phyloP scores from a whole-genome alignment of 1,140 invertebrate genomes.

The Drosophila dunni region DNA sequence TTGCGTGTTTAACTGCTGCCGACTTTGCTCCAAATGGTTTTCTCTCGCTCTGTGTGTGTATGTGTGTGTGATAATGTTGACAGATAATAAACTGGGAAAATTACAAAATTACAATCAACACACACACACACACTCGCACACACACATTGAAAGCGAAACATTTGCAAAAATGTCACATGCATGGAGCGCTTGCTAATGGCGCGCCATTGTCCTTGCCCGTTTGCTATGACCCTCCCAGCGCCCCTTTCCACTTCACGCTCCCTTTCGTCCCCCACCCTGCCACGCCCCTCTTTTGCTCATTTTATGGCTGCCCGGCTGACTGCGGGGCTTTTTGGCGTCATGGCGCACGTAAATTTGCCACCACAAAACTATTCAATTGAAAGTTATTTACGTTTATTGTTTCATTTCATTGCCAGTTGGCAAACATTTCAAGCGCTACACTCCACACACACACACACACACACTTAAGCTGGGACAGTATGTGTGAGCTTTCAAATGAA shows the following conservation, averaged over 20 bases:
- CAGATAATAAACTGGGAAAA: slow-evolving; percentile 82
- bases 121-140: slow-evolving; percentile 18
- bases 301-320: slow-evolving; percentile 31
- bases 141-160: slow-evolving; percentile 26
- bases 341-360: slow-evolving; percentile 69
- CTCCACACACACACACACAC: slow-evolving; percentile 1
- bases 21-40: slow-evolving; percentile 34
- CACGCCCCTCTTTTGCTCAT: slow-evolving; percentile 9
- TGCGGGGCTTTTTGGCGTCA: slow-evolving; percentile 43
- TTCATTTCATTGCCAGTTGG: slow-evolving; percentile 53
- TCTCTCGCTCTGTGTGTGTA: slow-evolving; percentile 16
- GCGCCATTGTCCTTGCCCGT: slow-evolving; percentile 62
- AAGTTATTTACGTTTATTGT: slow-evolving; percentile 82
- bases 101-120: slow-evolving; percentile 81
- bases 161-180: slow-evolving; percentile 60
- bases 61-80: slow-evolving; percentile 79
- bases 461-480: not conserved
- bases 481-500: slow-evolving; percentile 24
- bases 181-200: slow-evolving; percentile 68
- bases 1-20: slow-evolving; percentile 53
- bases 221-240: slow-evolving; percentile 3
- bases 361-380: slow-evolving; percentile 81
- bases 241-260: not conserved
- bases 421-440: slow-evolving; percentile 34
- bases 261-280: not conserved